phyloP scores from a whole-genome alignment of 2,113 vertebrate genomes.

The Cynocephalus volans region DNA sequence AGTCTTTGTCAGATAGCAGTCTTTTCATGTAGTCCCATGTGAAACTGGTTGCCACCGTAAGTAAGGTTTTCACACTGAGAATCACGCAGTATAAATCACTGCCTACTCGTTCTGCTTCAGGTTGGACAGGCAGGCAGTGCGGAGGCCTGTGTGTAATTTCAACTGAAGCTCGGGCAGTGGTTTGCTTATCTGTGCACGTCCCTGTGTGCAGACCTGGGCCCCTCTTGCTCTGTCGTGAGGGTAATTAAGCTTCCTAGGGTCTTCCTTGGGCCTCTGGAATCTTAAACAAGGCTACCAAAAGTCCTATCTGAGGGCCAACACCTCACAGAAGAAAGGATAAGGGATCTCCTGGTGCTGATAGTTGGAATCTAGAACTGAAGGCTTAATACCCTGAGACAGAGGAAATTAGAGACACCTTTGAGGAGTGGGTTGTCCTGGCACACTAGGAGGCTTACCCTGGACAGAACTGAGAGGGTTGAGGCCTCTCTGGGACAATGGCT shows the following conservation, averaged over 20 bases:
- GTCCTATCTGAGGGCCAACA: neutral
- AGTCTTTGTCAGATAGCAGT: neutral
- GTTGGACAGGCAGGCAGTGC: fast-evolving
- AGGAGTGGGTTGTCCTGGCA: fast-evolving
- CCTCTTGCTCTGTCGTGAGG: neutral
- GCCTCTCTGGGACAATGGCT: neutral
- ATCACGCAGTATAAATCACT: fast-evolving
- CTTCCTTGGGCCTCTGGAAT: neutral
- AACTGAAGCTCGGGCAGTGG: fast-evolving
- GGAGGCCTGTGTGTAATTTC: neutral
- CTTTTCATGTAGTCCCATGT: neutral
- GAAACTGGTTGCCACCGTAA: neutral
- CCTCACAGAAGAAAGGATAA: neutral
- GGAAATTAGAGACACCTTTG: neutral
- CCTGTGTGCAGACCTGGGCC: neutral
- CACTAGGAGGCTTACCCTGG: too few relatives aligned
- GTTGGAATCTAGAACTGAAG: neutral
- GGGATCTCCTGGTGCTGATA: neutral
- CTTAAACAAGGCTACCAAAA: neutral
- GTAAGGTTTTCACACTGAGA: fast-evolving
- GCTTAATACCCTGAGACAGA: neutral
- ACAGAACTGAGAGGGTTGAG: neutral
- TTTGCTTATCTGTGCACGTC: fast-evolving
- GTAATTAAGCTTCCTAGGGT: neutral
- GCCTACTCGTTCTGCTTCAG: neutral